phyloP scores from a whole-genome alignment of 2,113 vertebrate genomes.

The Meles meles region DNA sequence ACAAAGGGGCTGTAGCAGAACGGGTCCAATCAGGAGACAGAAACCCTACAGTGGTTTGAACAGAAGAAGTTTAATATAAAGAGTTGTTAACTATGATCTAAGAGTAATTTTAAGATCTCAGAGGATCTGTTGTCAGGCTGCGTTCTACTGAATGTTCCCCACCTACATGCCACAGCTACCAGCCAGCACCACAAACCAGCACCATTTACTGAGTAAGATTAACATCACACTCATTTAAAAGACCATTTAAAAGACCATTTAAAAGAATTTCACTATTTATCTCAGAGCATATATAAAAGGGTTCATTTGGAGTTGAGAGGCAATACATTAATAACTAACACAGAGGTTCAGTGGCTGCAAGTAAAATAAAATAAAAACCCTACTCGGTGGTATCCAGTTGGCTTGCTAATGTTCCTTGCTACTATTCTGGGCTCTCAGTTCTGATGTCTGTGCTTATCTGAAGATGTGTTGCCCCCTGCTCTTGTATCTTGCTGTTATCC shows the following conservation, averaged over 20 bases:
- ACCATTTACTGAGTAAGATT: neutral
- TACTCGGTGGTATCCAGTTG: neutral
- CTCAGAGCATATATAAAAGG: neutral
- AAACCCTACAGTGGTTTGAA: neutral
- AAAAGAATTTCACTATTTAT: neutral
- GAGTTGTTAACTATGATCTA: neutral
- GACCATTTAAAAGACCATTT: too few relatives aligned
- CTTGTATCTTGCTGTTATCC: neutral
- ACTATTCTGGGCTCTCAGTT: neutral
- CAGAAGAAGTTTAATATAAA: neutral
- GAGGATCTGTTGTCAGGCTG: neutral
- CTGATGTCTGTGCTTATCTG: neutral
- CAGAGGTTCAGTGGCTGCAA: neutral
- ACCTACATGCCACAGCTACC: rapidly evolving
- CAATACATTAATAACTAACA: neutral
- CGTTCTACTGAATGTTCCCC: neutral
- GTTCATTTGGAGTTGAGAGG: neutral
- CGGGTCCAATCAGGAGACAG: neutral
- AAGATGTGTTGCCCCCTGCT: neutral
- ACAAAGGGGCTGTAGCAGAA: neutral
- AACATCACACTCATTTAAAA: neutral
- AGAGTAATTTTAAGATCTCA: neutral
- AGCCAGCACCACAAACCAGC: neutral
- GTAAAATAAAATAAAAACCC: neutral
- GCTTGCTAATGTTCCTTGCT: neutral